Percentiles rank a stretch among this genome's conserved stretches.
Evolutionary conservation across 2,888 invertebrate genomes (phyloP).

Genomic region (Drosophila basisetae): DNA sequence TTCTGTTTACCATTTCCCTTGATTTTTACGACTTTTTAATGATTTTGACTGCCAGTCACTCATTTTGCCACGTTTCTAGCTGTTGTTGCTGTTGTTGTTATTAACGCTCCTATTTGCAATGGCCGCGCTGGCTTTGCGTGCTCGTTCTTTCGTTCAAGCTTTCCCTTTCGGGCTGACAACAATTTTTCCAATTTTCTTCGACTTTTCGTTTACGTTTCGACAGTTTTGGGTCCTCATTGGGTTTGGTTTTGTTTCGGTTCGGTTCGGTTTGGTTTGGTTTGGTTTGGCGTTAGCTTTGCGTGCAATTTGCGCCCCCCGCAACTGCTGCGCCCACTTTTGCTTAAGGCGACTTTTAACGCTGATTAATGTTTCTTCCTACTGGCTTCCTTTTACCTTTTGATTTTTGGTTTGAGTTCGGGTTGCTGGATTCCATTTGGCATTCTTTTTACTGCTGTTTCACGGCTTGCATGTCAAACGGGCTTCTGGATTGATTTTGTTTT

Average conservation of each 20-base stretch:
- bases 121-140: slow-evolving; percentile 25
- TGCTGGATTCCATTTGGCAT: slow-evolving; percentile 47
- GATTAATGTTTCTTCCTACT: slow-evolving; percentile 70
- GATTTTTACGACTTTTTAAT: slow-evolving; percentile 82
- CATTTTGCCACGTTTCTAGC: slow-evolving; percentile 69
- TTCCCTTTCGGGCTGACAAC: slow-evolving; percentile 50
- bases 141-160: slow-evolving; percentile 13
- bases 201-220: slow-evolving; percentile 72
- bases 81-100: slow-evolving; percentile 19
- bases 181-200: slow-evolving; percentile 73
- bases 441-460: slow-evolving; percentile 49
- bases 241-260: slow-evolving; percentile 28
- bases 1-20: slow-evolving; percentile 71
- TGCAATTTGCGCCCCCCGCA: slow-evolving; percentile 48
- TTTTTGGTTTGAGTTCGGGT: slow-evolving; percentile 23
- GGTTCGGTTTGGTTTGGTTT: slow-evolving; percentile 28
- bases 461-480: slow-evolving; percentile 61
- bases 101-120: slow-evolving; percentile 10
- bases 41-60: slow-evolving; percentile 81
- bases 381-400: slow-evolving; percentile 31
- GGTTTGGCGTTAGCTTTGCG: slow-evolving; percentile 42
- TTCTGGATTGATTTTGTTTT: slow-evolving; percentile 2
- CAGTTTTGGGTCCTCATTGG: slow-evolving; percentile 56
- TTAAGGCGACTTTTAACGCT: slow-evolving; percentile 82
- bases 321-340: slow-evolving; percentile 64